Base-by-base conservation (phyloP, 2,797 vertebrate species). In the Amblyraja radiata region DNA sequence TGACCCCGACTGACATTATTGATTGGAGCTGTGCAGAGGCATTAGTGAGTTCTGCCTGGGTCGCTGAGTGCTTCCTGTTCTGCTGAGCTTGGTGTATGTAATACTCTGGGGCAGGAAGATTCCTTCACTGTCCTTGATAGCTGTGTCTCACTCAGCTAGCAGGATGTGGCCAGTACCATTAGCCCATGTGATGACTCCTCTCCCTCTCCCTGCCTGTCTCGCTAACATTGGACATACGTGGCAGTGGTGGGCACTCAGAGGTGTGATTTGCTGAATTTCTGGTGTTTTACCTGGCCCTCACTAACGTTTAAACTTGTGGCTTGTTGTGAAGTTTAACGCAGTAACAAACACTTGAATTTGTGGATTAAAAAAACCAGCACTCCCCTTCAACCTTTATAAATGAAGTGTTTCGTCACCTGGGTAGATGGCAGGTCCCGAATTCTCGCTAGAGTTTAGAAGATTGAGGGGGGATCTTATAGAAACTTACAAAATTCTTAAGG, bases 1-100 rank as follows among this genome's bases (percentile, higher is more conserved):
- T 88, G 32, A 36, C 84, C 84, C 84, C 32, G n/a, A n/a, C 84
- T 88, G 63, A 88, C n/a, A 36, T 63, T 88, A 65, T 88, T 32
- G n/a, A 88, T 88, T 88, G 2, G 84, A 36, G 14, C 6, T 9
- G 14, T 68, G 7, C 14, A 88, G 84, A 14, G 63, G 14, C n/a
- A 88, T 63, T 65, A 88, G 63, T 61, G n/a, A 88, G 10, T n/a
- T 8, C 21, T 36, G 32, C 84, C n/a, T 14, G 11, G 11, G 80
- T 2, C 83, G 2, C 46, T 8, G 23, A 58, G 46, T 58, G 80
- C 58, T 58, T 83, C 80, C 46, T 25, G 80, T 25, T 58, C 25
- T 83, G 23, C 23, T 46, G 23, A 61, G 46, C 58, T 61, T 10
- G 46, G 79, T 86, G 28, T 28, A 21, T 86, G 28, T 28, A 10